phyloP scores from a whole-genome alignment of 2,113 vertebrate genomes.

The Nanorana parkeri region DNA sequence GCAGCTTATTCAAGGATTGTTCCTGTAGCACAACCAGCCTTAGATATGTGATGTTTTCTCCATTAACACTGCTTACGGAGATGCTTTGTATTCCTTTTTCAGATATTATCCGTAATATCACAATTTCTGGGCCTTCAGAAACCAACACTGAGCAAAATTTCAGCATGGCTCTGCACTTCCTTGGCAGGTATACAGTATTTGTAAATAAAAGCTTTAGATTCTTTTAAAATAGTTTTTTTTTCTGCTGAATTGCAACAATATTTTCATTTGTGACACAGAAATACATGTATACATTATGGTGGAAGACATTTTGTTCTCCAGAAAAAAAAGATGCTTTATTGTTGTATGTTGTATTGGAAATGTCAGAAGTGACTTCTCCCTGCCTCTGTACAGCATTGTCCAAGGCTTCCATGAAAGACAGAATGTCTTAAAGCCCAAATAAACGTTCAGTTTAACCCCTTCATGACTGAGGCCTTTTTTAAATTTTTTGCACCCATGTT shows the following conservation, averaged over 20 bases:
- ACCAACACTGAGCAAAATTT: constrained; percentile 76
- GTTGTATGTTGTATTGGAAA: no score
- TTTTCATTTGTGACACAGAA: not conserved
- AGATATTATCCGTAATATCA: constrained; percentile 83
- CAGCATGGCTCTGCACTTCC: constrained; percentile 77
- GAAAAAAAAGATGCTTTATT: not conserved
- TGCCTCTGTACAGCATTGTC: not conserved
- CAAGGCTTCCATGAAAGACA: not conserved
- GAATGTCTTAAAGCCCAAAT: not conserved
- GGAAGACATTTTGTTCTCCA: not conserved
- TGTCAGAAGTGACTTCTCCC: not conserved
- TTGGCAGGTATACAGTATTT: constrained; percentile 83
- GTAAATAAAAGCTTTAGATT: not conserved
- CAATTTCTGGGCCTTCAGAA: constrained; percentile 75
- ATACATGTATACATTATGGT: not conserved
- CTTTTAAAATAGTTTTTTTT: not conserved
- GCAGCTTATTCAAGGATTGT: not conserved
- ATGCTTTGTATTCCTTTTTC: constrained; percentile 47
- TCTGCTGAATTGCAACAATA: not conserved
- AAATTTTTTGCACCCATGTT: no score
- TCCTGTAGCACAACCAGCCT: not conserved
- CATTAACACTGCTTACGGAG: not conserved
- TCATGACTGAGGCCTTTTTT: no score
- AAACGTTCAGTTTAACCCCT: no score
- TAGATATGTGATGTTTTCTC: not conserved